These are phyloP conservation scores for Nephotettix cincticeps DNA, from an alignment of 1,140 invertebrate genomes.

Conservation along the genomic window DNA sequence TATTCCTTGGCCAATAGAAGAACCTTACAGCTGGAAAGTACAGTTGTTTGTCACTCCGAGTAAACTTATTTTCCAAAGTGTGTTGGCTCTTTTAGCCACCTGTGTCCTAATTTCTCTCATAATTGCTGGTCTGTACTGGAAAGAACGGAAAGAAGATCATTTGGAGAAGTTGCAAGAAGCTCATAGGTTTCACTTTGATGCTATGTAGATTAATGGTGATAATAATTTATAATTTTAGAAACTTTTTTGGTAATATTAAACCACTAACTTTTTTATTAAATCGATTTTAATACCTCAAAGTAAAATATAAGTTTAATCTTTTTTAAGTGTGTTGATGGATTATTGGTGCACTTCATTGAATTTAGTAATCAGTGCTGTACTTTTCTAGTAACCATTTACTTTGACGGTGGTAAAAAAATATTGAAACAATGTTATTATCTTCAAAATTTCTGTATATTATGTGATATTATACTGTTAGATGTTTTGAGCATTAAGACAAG, in stretches of 20 bases:
- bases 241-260: too few species aligned
- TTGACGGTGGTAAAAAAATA: too few species aligned
- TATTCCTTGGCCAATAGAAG: slow-evolving; percentile 79
- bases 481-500: too few species aligned
- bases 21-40: slow-evolving; percentile 83
- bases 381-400: too few species aligned
- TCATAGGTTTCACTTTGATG: slow-evolving; percentile 82
- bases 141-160: slow-evolving; percentile 89
- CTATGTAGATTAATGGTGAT: slow-evolving; percentile 55
- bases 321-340: too few species aligned
- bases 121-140: slow-evolving; percentile 87
- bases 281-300: too few species aligned
- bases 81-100: slow-evolving; percentile 82
- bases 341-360: too few species aligned
- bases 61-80: slow-evolving; percentile 89
- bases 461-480: too few species aligned
- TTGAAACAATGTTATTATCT: too few species aligned
- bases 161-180: slow-evolving; percentile 85
- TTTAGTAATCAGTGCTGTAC: too few species aligned
- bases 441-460: too few species aligned
- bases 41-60: slow-evolving; percentile 96
- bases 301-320: too few species aligned
- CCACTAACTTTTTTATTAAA: neutral
- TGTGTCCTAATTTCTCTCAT: slow-evolving; percentile 83
- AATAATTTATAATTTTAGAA: slow-evolving; percentile 15